These are phyloP conservation scores for Patella vulgata DNA, from an alignment of 1,140 invertebrate genomes.

Conservation along the genomic window DNA sequence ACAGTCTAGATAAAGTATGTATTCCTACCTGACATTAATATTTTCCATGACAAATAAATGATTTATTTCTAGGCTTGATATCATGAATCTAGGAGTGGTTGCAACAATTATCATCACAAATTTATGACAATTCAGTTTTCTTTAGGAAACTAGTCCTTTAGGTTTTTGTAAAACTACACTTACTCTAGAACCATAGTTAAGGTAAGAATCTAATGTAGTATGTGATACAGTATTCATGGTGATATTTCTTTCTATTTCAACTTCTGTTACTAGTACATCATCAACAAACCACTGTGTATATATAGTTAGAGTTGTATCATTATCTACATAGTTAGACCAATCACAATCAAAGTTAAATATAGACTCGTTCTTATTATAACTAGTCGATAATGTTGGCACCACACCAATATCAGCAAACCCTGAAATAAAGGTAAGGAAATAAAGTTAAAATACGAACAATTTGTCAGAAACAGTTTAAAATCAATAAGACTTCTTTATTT, in stretches of 20 bases:
- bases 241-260: constrained; percentile 11
- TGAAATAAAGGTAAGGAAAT: constrained; percentile 18
- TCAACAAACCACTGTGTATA: constrained; percentile 29
- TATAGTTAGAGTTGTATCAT: constrained; percentile 15
- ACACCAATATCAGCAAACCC: constrained; percentile 19
- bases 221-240: constrained; percentile 19
- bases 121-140: too few relatives aligned
- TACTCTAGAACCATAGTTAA: constrained; percentile 9
- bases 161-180: too few relatives aligned
- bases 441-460: too few relatives aligned
- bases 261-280: constrained; percentile 10
- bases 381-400: constrained; percentile 9
- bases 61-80: too few relatives aligned
- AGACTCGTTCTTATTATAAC: constrained; percentile 18
- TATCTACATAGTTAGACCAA: constrained; percentile 19
- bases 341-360: constrained; percentile 29
- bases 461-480: too few relatives aligned
- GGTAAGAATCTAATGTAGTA: neutral
- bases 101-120: too few relatives aligned
- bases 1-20: too few relatives aligned
- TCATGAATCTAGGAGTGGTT: too few relatives aligned
- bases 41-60: too few relatives aligned
- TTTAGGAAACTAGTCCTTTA: too few relatives aligned
- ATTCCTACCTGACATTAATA: too few relatives aligned
- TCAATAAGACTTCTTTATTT: neutral